Evolutionary conservation across 1,140 invertebrate species (phyloP), one percentile per base, ranked within the genome.

Genomic region (Calliphora vicina): DNA sequence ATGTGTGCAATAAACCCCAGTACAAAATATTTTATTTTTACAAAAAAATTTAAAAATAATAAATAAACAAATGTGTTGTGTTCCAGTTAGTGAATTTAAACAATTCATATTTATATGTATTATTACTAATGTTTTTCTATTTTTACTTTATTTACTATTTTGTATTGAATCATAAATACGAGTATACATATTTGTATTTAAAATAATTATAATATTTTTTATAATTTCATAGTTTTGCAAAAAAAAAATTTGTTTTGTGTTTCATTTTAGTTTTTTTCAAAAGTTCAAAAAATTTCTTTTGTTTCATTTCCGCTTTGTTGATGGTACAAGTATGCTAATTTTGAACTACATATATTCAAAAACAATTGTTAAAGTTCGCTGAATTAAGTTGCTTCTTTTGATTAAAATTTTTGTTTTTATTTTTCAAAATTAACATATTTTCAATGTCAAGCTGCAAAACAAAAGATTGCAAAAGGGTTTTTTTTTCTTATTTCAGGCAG

Each of bases 1-100:
- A 67, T 23, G 15, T 17, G 50, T n/a, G n/a, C 15, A 57, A n/a
- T n/a, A 57, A 57, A 57, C 15, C 13, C 15, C 13, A n/a, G 13
- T n/a, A 57, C 15, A 57, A 72, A 72, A 9, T 25, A 12, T 72
- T 72, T 25, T 20, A 26, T 25, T 72, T 25, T 25, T 72, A 23
- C 10, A 8, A 35, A 35, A 35, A 35, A 35, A 35, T 10, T 35
- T 35, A 35, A 35, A 35, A 2, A 26, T 26, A 9, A 61, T 20
- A 61, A 6, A 71, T 23, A 71, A 23, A 25, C 35, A 78, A 78
- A 78, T 67, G 50, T 20, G 29, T 35, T 76, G 27, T 76, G 74
- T 78, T 78, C 74, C 74, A 78, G 35, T 78, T 78, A 45, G 20
- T 78, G 74, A 78, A 78, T 45, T 78, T 78, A 25, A 45, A 78